Base-by-base conservation (phyloP, 2,113 vertebrate species). In the Ptilorrhoa leucosticta region DNA sequence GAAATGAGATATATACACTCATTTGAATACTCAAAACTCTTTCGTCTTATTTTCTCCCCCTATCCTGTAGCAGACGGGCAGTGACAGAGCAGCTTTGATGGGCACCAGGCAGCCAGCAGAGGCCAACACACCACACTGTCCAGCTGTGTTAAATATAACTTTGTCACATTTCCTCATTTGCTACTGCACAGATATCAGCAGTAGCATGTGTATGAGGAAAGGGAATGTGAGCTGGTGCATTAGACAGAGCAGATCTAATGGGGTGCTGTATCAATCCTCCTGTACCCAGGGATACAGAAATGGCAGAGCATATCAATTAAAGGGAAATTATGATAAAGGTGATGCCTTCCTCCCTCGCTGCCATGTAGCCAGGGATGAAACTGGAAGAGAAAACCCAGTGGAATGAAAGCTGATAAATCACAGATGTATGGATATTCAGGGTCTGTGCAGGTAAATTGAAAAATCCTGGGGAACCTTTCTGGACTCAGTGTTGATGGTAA, bases 31-130 rank as follows among this genome's bases (percentile, higher is more conserved):
- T 54, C 28, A 39, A 27, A 82, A 9, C 2, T 4, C 8, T 83
- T 70, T 47, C 7, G 10, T 39, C 6, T 39, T 47, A 21, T 64
- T 78, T 86, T 78, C 24, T 73, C 4, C 15, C 15, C 11, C 7
- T n/a, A 6, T 20, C 7, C 42, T 39, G 5, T 12, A 26, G 18
- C 16, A 19, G 24, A 63, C 13, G 3, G 11, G 2, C 15, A 40
- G 51, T 50, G 14, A 33, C 9, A 35, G 26, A 68, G 15, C 3
- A 1, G 13, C 12, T 64, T 53, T 45, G 20, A 13, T 30, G 16
- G 33, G 10, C 22, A 50, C 3, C 4, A 56, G 24, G 7, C 1
- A 4, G n/a, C 13, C 50, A 54, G 45, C 5, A 1, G 1, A 47
- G 28, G 27, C 33, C 22, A 30, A 48, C 9, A 11, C 23, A 47